A percentile compares a stretch with the other conserved stretches of the same genome.
Conservation (phyloP, 2,797 vertebrate species). For the Simalia tracyae region DNA sequence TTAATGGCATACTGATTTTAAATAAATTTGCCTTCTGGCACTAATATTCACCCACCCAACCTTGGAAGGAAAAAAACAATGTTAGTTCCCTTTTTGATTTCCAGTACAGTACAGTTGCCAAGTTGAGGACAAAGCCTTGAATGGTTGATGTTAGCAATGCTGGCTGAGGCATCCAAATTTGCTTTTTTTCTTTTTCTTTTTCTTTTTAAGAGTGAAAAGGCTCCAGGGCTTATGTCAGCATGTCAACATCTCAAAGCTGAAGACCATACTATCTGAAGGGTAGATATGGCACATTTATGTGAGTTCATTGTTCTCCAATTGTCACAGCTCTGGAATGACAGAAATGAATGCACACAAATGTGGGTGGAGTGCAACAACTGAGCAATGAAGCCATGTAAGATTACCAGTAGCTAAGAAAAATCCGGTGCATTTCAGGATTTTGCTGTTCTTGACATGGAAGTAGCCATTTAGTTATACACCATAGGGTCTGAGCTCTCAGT, state of each 20-base stretch:
- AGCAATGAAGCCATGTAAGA: not conserved
- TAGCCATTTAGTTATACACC: not conserved
- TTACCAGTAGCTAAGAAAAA: not conserved
- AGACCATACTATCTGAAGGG: not conserved
- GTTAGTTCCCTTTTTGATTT: not conserved
- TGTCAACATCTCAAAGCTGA: not conserved
- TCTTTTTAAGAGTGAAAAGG: not conserved
- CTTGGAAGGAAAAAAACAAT: not conserved
- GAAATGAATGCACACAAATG: not conserved
- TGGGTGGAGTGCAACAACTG: not conserved
- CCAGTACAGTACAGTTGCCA: not conserved
- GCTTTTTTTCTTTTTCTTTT: too few relatives aligned
- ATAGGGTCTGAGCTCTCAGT: too few relatives aligned
- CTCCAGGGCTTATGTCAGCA: not conserved
- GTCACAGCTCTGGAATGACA: not conserved
- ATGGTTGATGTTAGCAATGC: not conserved
- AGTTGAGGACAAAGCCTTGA: not conserved
- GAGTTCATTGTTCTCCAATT: not conserved
- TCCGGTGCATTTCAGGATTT: not conserved
- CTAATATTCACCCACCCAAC: not conserved
- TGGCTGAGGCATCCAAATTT: not conserved
- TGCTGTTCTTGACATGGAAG: not conserved
- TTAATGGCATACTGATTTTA: constrained; percentile 11
- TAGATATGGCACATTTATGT: not conserved
- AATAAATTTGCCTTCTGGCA: not conserved